These are phyloP conservation scores for Epinotia ramella DNA, from an alignment of 2,888 invertebrate genomes.

Conservation along the genomic window DNA sequence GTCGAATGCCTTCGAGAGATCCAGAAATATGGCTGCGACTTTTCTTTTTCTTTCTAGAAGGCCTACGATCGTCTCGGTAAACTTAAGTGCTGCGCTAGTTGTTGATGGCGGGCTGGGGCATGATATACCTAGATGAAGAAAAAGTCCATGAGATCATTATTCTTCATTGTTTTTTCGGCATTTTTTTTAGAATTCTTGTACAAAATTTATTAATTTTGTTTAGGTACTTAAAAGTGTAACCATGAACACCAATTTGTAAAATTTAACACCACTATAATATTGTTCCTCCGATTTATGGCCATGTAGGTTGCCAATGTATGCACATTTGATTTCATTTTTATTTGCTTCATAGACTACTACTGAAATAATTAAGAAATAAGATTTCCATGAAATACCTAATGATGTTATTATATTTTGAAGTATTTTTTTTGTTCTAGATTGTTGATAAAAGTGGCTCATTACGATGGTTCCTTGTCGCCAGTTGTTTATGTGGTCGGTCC, in stretches of 20 bases:
- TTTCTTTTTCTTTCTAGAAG: too few species aligned
- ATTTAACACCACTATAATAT: not conserved
- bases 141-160: too few species aligned
- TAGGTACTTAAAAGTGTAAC: too few species aligned
- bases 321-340: slow-evolving; percentile 1
- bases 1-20: too few species aligned
- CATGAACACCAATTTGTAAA: too few species aligned
- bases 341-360: not conserved
- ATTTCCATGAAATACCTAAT: slow-evolving; percentile 1
- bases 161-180: too few species aligned
- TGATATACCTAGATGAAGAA: too few species aligned
- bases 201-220: not conserved
- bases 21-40: too few species aligned
- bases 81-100: too few species aligned
- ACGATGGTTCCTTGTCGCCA: slow-evolving; percentile 92
- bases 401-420: slow-evolving; percentile 11
- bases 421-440: slow-evolving; percentile 76
- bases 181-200: too few species aligned
- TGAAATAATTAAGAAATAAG: not conserved
- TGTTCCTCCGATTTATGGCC: slow-evolving; percentile 4
- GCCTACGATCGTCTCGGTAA: too few species aligned
- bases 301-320: not conserved
- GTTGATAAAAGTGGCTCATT: slow-evolving; percentile 88
- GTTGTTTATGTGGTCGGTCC: slow-evolving; percentile 91
- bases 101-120: too few species aligned